Conservation (phyloP, 1,140 invertebrate species). For the Gryllus bimaculatus region DNA sequence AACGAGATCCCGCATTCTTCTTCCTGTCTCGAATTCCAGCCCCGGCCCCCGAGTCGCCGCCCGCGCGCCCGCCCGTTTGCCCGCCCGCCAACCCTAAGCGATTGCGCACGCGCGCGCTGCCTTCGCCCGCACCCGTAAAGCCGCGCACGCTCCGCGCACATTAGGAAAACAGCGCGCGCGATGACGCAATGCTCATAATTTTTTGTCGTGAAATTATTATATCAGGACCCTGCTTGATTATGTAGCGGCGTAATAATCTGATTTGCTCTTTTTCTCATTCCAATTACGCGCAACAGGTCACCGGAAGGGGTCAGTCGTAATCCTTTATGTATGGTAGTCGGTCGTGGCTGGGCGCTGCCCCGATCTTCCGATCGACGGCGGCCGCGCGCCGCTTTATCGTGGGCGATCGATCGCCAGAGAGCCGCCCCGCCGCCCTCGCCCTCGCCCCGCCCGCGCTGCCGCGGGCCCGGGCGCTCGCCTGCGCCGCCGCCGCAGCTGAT, state of each 20-base stretch:
- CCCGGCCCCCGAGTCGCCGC: too few relatives aligned
- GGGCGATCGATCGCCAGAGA: background rate
- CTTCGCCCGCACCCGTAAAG: too few relatives aligned
- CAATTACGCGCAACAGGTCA: background rate
- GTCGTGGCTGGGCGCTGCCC: background rate
- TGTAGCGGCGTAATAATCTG: background rate
- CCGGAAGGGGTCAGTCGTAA: background rate
- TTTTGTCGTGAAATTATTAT: background rate
- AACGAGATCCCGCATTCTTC: too few relatives aligned
- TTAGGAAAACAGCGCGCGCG: background rate
- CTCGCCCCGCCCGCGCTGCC: background rate
- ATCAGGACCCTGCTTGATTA: background rate
- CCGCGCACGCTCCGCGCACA: too few relatives aligned
- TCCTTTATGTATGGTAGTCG: constrained; percentile 4
- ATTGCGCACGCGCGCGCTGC: too few relatives aligned
- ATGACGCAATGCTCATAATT: background rate
- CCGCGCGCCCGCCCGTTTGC: too few relatives aligned
- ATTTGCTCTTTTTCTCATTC: background rate
- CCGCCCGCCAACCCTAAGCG: too few relatives aligned
- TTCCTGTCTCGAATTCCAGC: too few relatives aligned
- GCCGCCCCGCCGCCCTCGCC: too few relatives aligned
- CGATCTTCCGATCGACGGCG: background rate
- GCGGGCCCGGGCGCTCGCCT: too few relatives aligned
- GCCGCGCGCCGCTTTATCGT: background rate
- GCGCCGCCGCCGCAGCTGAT: too few relatives aligned